phyloP scores from a whole-genome alignment of 2,888 invertebrate species.

The Unio pictorum region DNA sequence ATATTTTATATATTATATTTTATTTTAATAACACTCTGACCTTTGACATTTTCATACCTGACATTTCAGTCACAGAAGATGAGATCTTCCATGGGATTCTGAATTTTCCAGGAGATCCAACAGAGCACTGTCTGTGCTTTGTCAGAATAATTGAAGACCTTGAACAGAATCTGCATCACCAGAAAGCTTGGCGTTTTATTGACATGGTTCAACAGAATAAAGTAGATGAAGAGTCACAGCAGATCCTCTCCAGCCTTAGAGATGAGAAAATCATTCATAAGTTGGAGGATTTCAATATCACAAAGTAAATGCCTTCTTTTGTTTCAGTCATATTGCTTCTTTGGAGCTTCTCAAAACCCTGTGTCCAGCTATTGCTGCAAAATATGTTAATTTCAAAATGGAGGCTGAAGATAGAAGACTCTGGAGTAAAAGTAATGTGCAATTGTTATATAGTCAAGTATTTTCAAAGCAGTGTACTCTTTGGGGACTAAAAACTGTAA shows the following conservation, averaged over 20 bases:
- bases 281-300: constrained; percentile 24
- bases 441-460: no score
- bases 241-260: constrained; percentile 37
- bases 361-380: no score
- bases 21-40: not conserved
- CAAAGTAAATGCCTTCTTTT: constrained; percentile 12
- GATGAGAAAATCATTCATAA: constrained; percentile 38
- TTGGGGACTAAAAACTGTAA: no score
- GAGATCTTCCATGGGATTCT: constrained; percentile 50
- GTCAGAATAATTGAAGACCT: constrained; percentile 51
- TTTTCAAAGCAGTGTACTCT: no score
- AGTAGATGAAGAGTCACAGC: constrained; percentile 43
- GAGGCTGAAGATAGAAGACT: no score
- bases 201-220: constrained; percentile 35
- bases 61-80: constrained; percentile 47
- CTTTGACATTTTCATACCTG: not conserved
- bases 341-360: not conserved
- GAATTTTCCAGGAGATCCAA: constrained; percentile 31
- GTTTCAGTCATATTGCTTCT: not conserved
- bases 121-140: constrained; percentile 48
- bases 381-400: no score
- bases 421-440: no score
- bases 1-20: not conserved
- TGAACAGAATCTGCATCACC: constrained; percentile 36
- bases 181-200: constrained; percentile 42